Evolutionary conservation across 2,888 invertebrate species (phyloP), one percentile per base, ranked within the genome.

Genomic region (Agrotis segetum): DNA sequence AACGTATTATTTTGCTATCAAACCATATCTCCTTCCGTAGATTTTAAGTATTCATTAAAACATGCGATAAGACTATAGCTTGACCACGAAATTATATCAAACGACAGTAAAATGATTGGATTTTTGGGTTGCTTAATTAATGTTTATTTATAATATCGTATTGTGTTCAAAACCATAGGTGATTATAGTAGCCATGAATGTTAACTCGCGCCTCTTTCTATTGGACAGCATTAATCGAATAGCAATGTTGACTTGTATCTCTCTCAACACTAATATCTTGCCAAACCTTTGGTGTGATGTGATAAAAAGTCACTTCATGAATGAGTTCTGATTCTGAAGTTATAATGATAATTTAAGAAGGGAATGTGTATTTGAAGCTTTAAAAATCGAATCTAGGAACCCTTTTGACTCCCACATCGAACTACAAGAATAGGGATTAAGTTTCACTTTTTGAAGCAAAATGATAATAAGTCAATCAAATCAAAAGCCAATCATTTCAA

Each of bases 1-100:
- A 67, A 67, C 44, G 34, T 59, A 72, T 67, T 62, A 65, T 66
- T 76, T 60, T 68, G 16, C 53, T 61, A 69, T 69, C 59, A 64
- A 76, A 60, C 52, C 34, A 56, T 77, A 68, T 59, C 55, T 63
- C 34, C 46, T 29, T 4, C 21, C 16, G 7, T 47, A 50, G 16
- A 52, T 55, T 59, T 44, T 5, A 11, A 19, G 3, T 46, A 58
- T 64, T 56, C 17, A 49, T 56, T 63, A 46, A 52, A 17, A 2
- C 40, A 55, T 1, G 16, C 29, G 50, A 63, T 66, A 34, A 58
- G 19, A 19, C 49, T 21, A 3, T 34, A 19, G 14, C 52, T 21
- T 9, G 13, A 47, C 17, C 21, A 55, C 5, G 0, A 68, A 24
- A 67, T 50, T 44, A 7, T 52, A 24, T 44, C 17, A 46, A 56